phyloP scores from a whole-genome alignment of 1,140 invertebrate genomes.

The Drosophila equinoxialis region DNA sequence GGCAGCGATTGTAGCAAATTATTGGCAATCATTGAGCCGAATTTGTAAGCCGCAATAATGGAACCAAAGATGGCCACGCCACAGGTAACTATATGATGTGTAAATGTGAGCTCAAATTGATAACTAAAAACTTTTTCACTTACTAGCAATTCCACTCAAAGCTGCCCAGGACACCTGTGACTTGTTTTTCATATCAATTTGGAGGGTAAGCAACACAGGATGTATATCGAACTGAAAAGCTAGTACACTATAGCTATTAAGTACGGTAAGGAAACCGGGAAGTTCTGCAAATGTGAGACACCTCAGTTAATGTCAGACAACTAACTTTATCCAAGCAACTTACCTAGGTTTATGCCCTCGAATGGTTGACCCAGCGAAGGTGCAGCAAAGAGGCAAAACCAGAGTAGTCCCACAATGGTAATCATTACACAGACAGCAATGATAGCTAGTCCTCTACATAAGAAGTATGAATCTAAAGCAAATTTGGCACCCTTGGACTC shows the following conservation, averaged over 20 bases:
- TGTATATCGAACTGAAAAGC: conserved; percentile 92
- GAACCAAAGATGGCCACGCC: conserved; percentile 87
- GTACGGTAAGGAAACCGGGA: conserved; percentile 83
- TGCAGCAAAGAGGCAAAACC: conserved; percentile 79
- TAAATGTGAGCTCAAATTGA: too few species aligned
- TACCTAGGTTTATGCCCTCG: conserved; percentile 69
- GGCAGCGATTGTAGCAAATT: conserved; percentile 86
- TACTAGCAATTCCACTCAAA: conserved; percentile 86
- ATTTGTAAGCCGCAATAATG: conserved; percentile 86
- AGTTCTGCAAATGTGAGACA: conserved; percentile 42
- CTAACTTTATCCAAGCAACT: not conserved
- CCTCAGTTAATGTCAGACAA: not conserved
- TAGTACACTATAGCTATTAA: conserved; percentile 85
- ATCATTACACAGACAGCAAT: conserved; percentile 85
- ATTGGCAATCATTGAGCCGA: conserved; percentile 84
- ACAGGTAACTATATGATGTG: conserved; percentile 84
- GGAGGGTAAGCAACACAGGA: conserved; percentile 90
- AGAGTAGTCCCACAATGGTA: conserved; percentile 85
- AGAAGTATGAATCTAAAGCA: not conserved
- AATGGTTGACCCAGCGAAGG: conserved; percentile 65
- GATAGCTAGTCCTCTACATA: conserved; percentile 85
- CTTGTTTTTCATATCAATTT: conserved; percentile 90
- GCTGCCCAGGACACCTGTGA: conserved; percentile 87
- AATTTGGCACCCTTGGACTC: not conserved
- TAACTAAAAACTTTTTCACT: conserved; percentile 28